These are phyloP conservation scores for Lithophane ornitopus DNA, from an alignment of 2,888 invertebrate species.

Conservation along the genomic window DNA sequence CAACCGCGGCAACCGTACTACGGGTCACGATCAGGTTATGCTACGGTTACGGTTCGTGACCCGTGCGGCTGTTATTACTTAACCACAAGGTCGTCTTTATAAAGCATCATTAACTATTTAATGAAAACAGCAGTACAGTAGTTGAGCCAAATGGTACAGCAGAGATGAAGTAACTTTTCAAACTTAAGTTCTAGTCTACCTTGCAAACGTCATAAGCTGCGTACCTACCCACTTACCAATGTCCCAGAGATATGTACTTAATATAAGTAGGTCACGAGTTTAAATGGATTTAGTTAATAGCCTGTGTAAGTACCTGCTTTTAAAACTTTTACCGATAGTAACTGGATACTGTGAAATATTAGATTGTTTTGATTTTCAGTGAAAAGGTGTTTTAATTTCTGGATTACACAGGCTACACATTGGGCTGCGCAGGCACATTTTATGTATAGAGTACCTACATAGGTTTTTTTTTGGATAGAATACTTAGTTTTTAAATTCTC, in stretches of 20 bases:
- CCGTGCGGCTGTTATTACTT: too few relatives aligned
- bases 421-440: too few relatives aligned
- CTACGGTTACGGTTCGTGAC: too few relatives aligned
- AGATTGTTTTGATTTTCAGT: slow-evolving; percentile 23
- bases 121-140: background rate
- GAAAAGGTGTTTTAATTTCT: background rate
- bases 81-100: too few relatives aligned
- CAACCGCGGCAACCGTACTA: too few relatives aligned
- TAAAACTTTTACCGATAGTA: slow-evolving; percentile 57
- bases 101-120: background rate
- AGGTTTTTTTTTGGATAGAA: too few relatives aligned
- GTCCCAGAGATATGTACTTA: slow-evolving; percentile 17
- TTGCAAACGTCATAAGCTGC: slow-evolving; percentile 23
- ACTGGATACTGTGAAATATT: slow-evolving; percentile 46
- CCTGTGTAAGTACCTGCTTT: slow-evolving; percentile 56
- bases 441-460: too few relatives aligned
- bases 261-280: slow-evolving; percentile 57
- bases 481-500: too few relatives aligned
- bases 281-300: slow-evolving; percentile 64
- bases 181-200: background rate
- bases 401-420: too few relatives aligned
- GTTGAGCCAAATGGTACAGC: background rate
- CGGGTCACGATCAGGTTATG: too few relatives aligned
- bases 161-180: background rate
- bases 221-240: slow-evolving; percentile 1